Conservation (phyloP, 92 coral and sea anemone species). For the Pocillopora grandis region DNA sequence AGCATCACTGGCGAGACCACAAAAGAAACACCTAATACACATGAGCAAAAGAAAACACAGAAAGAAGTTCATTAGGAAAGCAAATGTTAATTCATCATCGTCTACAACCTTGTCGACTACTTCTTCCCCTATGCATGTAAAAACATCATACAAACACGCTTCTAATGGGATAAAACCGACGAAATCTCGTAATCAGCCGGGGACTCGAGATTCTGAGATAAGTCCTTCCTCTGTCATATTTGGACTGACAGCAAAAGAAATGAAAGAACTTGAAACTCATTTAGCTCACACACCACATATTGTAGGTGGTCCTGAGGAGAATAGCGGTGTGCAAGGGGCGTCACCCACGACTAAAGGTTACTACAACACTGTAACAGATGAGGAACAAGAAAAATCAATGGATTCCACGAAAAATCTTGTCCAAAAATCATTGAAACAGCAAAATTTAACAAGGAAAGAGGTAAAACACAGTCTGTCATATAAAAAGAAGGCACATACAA, state of each 20-base stretch:
- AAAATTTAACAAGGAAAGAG: not conserved
- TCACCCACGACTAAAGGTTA: slow-evolving; percentile 1
- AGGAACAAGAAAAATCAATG: not conserved
- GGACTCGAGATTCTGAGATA: slow-evolving; percentile 43
- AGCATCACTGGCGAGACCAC: not conserved
- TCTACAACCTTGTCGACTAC: not conserved
- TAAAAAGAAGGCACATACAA: not conserved
- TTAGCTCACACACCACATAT: slow-evolving; percentile 15
- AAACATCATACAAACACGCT: not conserved
- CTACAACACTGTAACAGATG: not conserved
- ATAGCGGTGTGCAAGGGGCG: not conserved
- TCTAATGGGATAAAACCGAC: slow-evolving; percentile 7
- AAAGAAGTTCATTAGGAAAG: not conserved
- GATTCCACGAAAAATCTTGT: not conserved
- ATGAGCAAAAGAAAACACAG: not conserved
- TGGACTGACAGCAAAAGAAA: slow-evolving; percentile 38
- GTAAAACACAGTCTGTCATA: not conserved
- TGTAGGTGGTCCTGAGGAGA: not conserved
- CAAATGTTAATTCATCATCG: not conserved
- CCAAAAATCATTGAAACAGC: not conserved
- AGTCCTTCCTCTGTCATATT: slow-evolving; percentile 43
- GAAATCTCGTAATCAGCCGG: slow-evolving; percentile 20
- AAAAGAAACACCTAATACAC: slow-evolving; percentile 30
- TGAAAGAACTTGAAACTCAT: slow-evolving; percentile 45
- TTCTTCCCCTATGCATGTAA: not conserved